Percentiles rank a stretch among this genome's conserved stretches.
phyloP scores from a whole-genome alignment of 1,140 invertebrate species.

The Diorhabda carinulata region DNA sequence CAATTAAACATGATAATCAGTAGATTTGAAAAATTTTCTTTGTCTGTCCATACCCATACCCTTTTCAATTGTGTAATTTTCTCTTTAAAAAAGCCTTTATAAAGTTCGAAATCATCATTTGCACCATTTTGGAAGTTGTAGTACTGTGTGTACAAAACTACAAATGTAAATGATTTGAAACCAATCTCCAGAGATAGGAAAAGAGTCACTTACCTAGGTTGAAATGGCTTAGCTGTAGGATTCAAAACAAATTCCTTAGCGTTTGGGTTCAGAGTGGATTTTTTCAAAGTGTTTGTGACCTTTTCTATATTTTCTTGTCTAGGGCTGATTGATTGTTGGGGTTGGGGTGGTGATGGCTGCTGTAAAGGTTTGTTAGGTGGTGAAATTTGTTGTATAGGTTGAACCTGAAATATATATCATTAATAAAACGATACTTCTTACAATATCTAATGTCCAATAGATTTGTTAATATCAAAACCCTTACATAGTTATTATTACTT shows the following conservation, averaged over 20 bases:
- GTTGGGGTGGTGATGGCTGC: conserved; percentile 36
- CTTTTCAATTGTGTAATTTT: too few species aligned
- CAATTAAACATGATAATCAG: too few species aligned
- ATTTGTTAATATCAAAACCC: neutral
- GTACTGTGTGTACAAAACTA: too few species aligned
- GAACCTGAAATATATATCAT: conserved; percentile 2
- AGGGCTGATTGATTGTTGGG: conserved; percentile 34
- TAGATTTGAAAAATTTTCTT: too few species aligned
- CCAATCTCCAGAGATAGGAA: too few species aligned
- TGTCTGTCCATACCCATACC: too few species aligned
- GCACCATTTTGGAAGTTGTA: too few species aligned
- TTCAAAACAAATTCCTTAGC: conserved; percentile 82
- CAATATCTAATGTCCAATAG: too few species aligned
- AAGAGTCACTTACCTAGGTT: conserved; percentile 53
- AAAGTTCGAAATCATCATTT: too few species aligned
- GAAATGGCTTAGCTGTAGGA: conserved; percentile 80
- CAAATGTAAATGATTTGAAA: too few species aligned
- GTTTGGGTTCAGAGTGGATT: conserved; percentile 81
- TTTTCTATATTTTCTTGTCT: conserved; percentile 53
- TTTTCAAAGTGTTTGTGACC: conserved; percentile 61
- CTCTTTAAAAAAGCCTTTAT: too few species aligned
- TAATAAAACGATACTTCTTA: neutral
- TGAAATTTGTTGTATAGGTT: conserved; percentile 32
- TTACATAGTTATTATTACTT: neutral
- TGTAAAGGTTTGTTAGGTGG: conserved; percentile 20